Percentiles rank a stretch among this genome's conserved stretches.
Conservation (phyloP, 2,113 vertebrate species). For the Larimichthys crocea region DNA sequence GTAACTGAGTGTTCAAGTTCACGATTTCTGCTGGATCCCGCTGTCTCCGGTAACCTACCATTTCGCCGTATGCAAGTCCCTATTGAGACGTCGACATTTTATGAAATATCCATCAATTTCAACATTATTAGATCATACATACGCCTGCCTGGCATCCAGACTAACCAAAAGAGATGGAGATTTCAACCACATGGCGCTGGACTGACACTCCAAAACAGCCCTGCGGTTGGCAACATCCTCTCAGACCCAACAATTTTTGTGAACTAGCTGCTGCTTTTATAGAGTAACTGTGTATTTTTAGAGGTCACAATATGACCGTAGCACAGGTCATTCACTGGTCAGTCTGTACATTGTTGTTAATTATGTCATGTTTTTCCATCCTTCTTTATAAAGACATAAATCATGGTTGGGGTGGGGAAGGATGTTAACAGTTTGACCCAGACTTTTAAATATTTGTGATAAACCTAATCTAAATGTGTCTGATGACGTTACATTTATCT, state of each 20-base stretch:
- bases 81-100: slow-evolving; percentile 61
- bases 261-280: slow-evolving; percentile 44
- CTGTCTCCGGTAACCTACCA: slow-evolving; percentile 59
- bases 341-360: neutral
- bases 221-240: slow-evolving; percentile 60
- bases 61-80: slow-evolving; percentile 30
- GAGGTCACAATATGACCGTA: slow-evolving; percentile 15
- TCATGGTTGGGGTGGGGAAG: neutral
- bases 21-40: slow-evolving; percentile 24
- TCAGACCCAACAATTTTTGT: slow-evolving; percentile 55
- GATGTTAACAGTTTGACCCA: neutral
- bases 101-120: slow-evolving; percentile 67
- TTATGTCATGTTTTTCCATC: slow-evolving; percentile 6
- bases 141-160: slow-evolving; percentile 46
- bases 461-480: neutral
- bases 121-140: slow-evolving; percentile 63
- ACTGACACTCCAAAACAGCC: slow-evolving; percentile 55
- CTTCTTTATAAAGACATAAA: neutral
- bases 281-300: slow-evolving; percentile 37
- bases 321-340: slow-evolving; percentile 29
- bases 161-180: slow-evolving; percentile 60
- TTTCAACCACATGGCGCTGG: slow-evolving; percentile 65
- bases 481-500: neutral
- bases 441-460: neutral
- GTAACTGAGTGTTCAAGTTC: slow-evolving; percentile 37